Conservation (phyloP, 92 coral and sea anemone genomes). For the Epizoanthus stellaris region DNA sequence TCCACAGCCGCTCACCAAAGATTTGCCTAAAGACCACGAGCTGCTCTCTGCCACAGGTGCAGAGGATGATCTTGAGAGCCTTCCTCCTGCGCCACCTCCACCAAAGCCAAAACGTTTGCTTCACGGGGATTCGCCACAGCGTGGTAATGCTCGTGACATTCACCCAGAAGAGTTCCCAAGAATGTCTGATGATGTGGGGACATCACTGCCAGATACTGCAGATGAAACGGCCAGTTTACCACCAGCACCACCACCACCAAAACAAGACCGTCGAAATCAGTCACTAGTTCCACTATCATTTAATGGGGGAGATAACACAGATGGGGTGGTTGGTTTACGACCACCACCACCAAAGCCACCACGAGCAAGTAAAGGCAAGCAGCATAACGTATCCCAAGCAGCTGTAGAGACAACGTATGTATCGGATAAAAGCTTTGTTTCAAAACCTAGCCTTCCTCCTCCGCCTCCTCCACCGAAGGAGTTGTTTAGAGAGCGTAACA, state of each 20-base stretch:
- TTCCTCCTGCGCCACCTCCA: constrained; percentile 61
- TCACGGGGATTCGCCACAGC: not conserved
- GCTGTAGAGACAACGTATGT: not conserved
- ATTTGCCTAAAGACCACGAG: constrained; percentile 12
- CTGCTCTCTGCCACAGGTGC: not conserved
- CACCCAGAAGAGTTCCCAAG: not conserved
- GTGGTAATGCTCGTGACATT: not conserved
- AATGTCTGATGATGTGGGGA: not conserved
- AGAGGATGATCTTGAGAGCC: constrained; percentile 58
- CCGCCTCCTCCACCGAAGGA: not conserved
- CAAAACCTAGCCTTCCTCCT: not conserved
- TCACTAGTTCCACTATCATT: not conserved
- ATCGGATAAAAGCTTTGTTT: not conserved
- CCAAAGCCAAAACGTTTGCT: constrained; percentile 44
- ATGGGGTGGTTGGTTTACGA: not conserved
- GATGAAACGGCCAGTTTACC: constrained; percentile 75
- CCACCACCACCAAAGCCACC: constrained; percentile 40
- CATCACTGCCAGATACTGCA: constrained; percentile 6
- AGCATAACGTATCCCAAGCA: not conserved
- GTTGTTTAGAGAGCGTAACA: not conserved
- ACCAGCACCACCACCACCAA: constrained; percentile 24
- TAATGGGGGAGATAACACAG: not conserved
- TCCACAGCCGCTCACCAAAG: constrained; percentile 39
- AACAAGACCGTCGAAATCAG: not conserved
- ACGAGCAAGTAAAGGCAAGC: constrained; percentile 18